Conservation (phyloP, 2,797 vertebrate genomes). For the Leptoclinus maculatus region DNA sequence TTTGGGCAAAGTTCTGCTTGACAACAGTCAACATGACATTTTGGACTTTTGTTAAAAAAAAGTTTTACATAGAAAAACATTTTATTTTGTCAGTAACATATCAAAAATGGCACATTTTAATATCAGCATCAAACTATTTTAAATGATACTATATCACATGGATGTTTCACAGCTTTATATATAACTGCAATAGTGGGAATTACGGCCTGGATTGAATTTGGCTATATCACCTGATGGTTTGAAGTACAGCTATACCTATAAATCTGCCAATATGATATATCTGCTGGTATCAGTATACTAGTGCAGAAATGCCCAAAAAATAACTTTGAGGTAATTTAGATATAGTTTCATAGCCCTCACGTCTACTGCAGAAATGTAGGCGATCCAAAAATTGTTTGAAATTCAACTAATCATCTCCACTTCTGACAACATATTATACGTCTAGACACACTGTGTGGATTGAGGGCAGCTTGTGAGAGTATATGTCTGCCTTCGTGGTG, state of each 20-base stretch:
- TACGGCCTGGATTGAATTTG: background rate
- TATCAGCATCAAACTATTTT: background rate
- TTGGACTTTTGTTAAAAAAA: background rate
- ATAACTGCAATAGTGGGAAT: background rate
- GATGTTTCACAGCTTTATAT: background rate
- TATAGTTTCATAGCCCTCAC: background rate
- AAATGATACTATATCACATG: background rate
- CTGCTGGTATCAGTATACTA: background rate
- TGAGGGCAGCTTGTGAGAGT: slow-evolving; percentile 20
- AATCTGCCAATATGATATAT: background rate
- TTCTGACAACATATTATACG: background rate
- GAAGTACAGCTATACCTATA: background rate
- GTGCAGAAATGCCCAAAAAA: background rate
- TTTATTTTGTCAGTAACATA: background rate
- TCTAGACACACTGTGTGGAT: slow-evolving; percentile 21
- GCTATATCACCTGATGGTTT: background rate
- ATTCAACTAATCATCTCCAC: background rate
- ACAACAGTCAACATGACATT: background rate
- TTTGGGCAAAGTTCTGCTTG: background rate
- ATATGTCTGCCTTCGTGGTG: slow-evolving; percentile 16
- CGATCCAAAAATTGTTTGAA: background rate
- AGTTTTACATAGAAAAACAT: background rate
- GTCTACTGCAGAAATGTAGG: background rate
- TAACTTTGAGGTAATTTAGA: background rate
- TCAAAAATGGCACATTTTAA: background rate